Evolutionary conservation across 2,888 invertebrate genomes (phyloP).

Genomic region (Patella ulyssiponensis): DNA sequence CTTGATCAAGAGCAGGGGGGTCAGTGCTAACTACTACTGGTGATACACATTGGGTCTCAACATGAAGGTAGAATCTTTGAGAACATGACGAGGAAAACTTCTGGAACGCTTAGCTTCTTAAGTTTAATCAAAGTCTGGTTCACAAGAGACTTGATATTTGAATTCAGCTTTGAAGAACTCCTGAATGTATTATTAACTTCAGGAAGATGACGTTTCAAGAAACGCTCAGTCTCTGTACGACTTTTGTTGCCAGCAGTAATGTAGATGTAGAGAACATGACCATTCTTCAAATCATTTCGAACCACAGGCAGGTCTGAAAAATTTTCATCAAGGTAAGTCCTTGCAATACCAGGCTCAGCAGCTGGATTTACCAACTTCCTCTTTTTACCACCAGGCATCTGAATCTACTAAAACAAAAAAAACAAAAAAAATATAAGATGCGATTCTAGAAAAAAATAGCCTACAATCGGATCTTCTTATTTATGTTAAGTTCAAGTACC

Average conservation of each 20-base stretch:
- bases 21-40: too few species aligned
- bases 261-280: background rate
- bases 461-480: too few species aligned
- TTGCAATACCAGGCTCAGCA: background rate
- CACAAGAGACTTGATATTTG: background rate
- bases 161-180: background rate
- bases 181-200: background rate
- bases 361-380: background rate
- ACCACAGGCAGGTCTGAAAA: background rate
- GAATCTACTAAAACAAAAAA: background rate
- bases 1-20: too few species aligned
- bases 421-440: too few species aligned
- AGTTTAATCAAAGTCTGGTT: background rate
- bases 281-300: background rate
- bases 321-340: background rate
- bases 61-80: too few species aligned
- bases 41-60: too few species aligned
- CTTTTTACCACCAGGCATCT: background rate
- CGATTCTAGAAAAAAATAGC: too few species aligned
- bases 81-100: background rate
- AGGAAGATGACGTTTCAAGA: background rate
- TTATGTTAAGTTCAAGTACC: too few species aligned
- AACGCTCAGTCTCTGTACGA: slow-evolving; percentile 1
- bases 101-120: background rate
- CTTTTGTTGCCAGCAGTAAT: background rate